Conservation (phyloP, 2,888 invertebrate genomes). For the Diadromus collaris region DNA sequence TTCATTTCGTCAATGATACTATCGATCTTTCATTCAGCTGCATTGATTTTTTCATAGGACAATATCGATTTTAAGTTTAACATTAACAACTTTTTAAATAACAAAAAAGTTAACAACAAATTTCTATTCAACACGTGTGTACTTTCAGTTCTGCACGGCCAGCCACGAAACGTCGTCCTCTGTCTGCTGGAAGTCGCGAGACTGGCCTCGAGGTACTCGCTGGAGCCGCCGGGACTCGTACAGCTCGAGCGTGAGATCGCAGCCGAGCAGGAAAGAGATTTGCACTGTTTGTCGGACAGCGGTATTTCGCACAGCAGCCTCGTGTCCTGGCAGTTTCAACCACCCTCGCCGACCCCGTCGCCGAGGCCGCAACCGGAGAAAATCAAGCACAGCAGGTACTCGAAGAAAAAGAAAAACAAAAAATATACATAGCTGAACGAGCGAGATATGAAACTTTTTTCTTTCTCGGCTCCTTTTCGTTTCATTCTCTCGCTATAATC, state of each 20-base stretch:
- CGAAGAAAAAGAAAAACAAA: neutral
- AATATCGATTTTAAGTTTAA: too few relatives aligned
- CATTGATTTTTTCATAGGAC: neutral
- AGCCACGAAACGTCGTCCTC: conserved; percentile 91
- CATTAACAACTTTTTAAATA: too few relatives aligned
- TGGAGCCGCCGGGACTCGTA: conserved; percentile 92
- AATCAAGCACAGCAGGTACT: conserved; percentile 82
- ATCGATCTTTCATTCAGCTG: neutral
- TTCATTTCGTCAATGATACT: too few relatives aligned
- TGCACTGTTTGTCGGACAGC: conserved; percentile 82
- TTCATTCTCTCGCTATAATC: conserved; percentile 13
- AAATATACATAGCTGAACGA: neutral
- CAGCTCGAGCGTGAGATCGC: conserved; percentile 93
- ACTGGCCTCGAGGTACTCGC: conserved; percentile 87
- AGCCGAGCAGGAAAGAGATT: conserved; percentile 87
- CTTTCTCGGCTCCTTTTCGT: conserved; percentile 9
- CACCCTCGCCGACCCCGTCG: conserved; percentile 79
- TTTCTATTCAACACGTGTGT: neutral
- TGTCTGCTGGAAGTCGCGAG: conserved; percentile 93
- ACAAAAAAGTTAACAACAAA: neutral
- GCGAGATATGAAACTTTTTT: conserved; percentile 2
- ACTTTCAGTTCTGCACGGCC: conserved; percentile 88
- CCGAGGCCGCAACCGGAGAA: conserved; percentile 80
- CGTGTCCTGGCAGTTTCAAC: conserved; percentile 87
- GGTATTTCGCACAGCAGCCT: conserved; percentile 83